Conservation (phyloP, 2,113 vertebrate species). For the Rhinichthys klamathensis region DNA sequence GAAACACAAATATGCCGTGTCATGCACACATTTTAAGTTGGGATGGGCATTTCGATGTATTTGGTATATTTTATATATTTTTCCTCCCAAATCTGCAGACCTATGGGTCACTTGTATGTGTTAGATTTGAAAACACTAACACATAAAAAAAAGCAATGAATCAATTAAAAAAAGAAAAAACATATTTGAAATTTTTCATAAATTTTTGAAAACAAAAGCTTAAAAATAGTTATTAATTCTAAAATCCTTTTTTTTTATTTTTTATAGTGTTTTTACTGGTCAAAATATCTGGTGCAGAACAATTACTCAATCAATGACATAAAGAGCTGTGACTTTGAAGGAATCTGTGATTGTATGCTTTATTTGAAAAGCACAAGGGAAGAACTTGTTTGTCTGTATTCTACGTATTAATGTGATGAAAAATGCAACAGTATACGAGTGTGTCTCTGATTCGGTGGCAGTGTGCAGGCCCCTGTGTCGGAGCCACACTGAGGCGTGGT, state of each 20-base stretch:
- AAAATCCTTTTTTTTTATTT: not conserved
- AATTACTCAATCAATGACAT: not conserved
- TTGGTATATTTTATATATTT: not conserved
- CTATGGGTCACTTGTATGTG: not conserved
- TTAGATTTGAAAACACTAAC: not conserved
- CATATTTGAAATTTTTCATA: too few species aligned
- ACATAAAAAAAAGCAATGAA: not conserved
- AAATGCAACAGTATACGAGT: slow-evolving; percentile 7
- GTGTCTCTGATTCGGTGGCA: slow-evolving; percentile 12
- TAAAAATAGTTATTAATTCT: not conserved
- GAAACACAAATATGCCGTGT: not conserved
- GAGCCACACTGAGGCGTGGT: slow-evolving; percentile 44
- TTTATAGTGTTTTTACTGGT: not conserved
- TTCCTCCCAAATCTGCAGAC: not conserved
- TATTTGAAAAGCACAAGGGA: not conserved
- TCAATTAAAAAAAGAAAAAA: not conserved
- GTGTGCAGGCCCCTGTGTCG: slow-evolving; percentile 28
- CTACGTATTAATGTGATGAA: not conserved
- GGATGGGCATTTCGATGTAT: not conserved
- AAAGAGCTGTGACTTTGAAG: not conserved
- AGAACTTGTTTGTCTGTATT: slow-evolving; percentile 8
- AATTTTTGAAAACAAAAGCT: not conserved
- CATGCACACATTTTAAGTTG: not conserved
- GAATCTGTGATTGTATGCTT: not conserved
- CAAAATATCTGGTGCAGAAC: not conserved